phyloP scores from a whole-genome alignment of 2,113 vertebrate genomes.

The Callaeas wilsoni region DNA sequence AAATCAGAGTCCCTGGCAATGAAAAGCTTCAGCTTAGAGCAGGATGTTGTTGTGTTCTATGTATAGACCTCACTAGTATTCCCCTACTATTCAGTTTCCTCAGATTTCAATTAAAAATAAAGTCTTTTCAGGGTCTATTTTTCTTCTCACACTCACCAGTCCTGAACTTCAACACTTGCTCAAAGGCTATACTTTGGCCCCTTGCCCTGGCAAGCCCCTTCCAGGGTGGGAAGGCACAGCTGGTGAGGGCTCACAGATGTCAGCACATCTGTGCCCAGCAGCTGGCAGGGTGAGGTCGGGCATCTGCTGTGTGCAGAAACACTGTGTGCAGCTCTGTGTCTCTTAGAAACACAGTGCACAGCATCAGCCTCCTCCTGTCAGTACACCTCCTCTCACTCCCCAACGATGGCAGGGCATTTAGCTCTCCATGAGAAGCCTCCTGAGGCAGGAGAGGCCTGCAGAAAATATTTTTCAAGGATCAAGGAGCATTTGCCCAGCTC shows the following conservation, averaged over 20 bases:
- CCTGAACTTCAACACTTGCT: neutral
- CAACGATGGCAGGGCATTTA: accelerated
- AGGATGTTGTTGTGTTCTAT: neutral
- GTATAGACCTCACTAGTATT: neutral
- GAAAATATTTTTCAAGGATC: neutral
- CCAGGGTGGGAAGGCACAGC: accelerated
- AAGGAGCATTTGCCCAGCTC: neutral
- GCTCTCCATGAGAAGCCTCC: neutral
- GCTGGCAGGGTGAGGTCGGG: accelerated
- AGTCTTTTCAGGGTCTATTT: neutral
- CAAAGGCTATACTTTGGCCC: neutral
- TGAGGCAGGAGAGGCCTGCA: neutral
- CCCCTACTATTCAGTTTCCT: neutral
- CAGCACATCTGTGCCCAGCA: neutral
- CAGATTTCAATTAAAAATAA: neutral
- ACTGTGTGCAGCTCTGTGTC: accelerated
- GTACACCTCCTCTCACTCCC: neutral
- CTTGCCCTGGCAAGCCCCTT: neutral
- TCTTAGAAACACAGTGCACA: neutral
- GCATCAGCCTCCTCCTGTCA: neutral
- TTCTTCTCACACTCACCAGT: neutral
- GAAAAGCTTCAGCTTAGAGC: neutral
- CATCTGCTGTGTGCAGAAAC: neutral
- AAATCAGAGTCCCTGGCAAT: neutral
- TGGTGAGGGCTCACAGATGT: neutral